Conservation (phyloP, 2,797 vertebrate species). For the Limosa lapponica region DNA sequence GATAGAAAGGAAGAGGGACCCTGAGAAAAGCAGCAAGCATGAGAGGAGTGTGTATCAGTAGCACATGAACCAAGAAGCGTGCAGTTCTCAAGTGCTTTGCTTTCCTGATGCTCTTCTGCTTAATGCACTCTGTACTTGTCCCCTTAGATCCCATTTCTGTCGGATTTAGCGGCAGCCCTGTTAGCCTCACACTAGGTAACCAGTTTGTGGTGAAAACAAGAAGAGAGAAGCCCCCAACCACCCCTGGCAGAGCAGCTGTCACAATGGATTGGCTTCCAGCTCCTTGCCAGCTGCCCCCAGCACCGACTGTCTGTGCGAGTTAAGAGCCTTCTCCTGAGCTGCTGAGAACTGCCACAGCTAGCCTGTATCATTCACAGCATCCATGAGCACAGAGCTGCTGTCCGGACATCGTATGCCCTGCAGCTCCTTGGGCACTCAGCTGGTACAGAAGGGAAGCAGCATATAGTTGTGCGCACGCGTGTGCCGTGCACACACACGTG, state of each 20-base stretch:
- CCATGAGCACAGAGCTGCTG: neutral
- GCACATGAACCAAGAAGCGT: neutral
- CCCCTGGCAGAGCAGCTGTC: conserved; percentile 50
- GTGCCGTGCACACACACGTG: rapidly evolving
- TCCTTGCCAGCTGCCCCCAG: conserved; percentile 55
- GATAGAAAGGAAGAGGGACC: neutral
- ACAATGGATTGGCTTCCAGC: conserved; percentile 45
- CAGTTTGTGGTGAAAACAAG: conserved; percentile 38
- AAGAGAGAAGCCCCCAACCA: conserved; percentile 39
- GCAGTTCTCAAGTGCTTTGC: neutral
- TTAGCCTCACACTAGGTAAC: conserved; percentile 52
- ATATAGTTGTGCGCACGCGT: rapidly evolving
- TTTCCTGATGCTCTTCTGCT: conserved; percentile 37
- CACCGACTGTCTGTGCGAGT: conserved; percentile 21
- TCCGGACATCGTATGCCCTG: neutral
- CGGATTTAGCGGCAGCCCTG: neutral
- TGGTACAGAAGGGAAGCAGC: neutral
- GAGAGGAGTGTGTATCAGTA: neutral
- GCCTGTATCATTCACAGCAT: conserved; percentile 67
- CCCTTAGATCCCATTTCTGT: conserved; percentile 26
- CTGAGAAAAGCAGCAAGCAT: neutral
- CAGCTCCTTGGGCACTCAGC: conserved; percentile 1
- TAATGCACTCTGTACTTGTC: neutral
- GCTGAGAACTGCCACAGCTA: conserved; percentile 58
- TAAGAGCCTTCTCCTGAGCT: conserved; percentile 50